Conservation (phyloP, 2,113 vertebrate species). For the Geococcyx californianus region DNA sequence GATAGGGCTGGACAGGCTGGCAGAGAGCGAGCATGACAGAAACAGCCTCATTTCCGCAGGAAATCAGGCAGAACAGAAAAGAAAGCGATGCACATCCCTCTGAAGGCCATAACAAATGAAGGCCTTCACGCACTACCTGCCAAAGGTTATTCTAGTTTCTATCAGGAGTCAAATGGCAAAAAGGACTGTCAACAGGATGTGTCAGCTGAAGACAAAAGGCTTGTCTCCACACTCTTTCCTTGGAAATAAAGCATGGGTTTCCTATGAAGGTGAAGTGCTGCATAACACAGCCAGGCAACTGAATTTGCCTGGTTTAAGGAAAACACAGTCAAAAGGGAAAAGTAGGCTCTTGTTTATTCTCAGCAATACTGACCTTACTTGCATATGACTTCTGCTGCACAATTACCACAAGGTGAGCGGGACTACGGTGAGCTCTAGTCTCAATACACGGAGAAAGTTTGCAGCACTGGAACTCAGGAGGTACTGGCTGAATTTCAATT, state of each 20-base stretch:
- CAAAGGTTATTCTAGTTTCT: background rate
- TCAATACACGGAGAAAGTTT: background rate
- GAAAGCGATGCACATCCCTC: background rate
- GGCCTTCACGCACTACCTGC: accelerated
- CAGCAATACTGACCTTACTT: background rate
- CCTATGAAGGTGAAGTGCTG: background rate
- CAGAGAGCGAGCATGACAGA: background rate
- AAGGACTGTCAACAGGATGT: background rate
- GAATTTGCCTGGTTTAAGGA: background rate
- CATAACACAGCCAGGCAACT: background rate
- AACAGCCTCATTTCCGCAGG: slow-evolving; percentile 1
- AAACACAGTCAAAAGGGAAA: background rate
- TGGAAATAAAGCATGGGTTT: background rate
- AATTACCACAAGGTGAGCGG: background rate
- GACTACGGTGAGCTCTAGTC: background rate
- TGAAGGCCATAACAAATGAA: background rate
- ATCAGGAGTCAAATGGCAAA: background rate
- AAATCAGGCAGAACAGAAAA: slow-evolving; percentile 17
- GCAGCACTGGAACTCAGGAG: background rate
- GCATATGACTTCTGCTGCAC: background rate
- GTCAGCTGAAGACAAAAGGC: background rate
- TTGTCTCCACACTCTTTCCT: background rate
- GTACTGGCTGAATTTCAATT: background rate
- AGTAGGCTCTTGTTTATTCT: background rate
- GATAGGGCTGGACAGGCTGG: background rate